Evolutionary conservation across 37 sponge, comb jelly and placozoan species (phyloP).

Genomic region (Beroe forskalii): DNA sequence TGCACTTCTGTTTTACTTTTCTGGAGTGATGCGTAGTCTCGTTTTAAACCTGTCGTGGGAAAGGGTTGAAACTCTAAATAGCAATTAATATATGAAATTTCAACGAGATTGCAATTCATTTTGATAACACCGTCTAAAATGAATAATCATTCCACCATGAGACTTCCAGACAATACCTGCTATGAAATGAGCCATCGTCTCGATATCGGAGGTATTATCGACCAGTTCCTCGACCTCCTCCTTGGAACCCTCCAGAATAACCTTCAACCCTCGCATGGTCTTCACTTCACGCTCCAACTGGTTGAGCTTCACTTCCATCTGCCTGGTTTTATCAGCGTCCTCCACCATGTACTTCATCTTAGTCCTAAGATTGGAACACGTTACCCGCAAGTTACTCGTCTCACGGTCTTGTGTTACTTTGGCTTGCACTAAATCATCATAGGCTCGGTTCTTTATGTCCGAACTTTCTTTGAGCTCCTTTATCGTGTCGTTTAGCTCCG

Average conservation of each 20-base stretch:
- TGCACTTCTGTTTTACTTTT: constrained; percentile 40
- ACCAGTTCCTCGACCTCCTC: constrained; percentile 13
- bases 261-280: constrained; percentile 22
- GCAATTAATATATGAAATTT: too few relatives aligned
- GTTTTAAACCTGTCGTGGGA: constrained; percentile 39
- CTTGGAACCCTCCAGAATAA: constrained; percentile 29
- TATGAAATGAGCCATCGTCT: constrained; percentile 32
- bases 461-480: neutral
- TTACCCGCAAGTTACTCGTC: neutral
- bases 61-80: too few relatives aligned
- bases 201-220: constrained; percentile 2
- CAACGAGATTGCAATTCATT: too few relatives aligned
- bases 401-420: neutral
- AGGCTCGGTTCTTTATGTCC: neutral
- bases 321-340: neutral
- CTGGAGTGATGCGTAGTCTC: constrained; percentile 38
- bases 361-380: neutral
- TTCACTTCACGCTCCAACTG: constrained; percentile 19
- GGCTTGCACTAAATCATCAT: neutral
- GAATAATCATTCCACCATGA: too few relatives aligned
- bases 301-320: neutral
- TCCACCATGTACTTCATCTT: constrained; percentile 47
- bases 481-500: neutral
- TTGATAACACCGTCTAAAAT: too few relatives aligned
- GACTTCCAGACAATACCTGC: too few relatives aligned